Conservation (phyloP, 2,888 invertebrate genomes). For the Hirtodrosophila cameraria region DNA sequence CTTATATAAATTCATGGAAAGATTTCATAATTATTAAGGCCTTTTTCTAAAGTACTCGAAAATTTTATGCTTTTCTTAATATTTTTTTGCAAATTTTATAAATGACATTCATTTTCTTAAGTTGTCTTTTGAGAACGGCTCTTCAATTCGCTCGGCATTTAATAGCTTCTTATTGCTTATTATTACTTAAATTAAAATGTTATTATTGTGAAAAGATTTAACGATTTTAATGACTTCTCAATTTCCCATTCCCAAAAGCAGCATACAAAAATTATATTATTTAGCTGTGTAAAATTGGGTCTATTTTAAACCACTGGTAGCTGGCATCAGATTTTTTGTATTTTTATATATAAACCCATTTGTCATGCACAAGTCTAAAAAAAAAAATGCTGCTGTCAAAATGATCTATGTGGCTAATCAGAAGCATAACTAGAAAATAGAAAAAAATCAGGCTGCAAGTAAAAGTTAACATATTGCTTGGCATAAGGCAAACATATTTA, state of each 20-base stretch:
- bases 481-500: conserved; percentile 53
- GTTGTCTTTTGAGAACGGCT: too few relatives aligned
- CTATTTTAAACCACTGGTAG: not conserved
- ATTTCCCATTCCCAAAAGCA: not conserved
- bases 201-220: too few relatives aligned
- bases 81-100: too few relatives aligned
- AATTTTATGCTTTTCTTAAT: too few relatives aligned
- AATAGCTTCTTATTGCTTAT: too few relatives aligned
- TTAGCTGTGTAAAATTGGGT: not conserved
- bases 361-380: conserved; percentile 27
- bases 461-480: conserved; percentile 26
- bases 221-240: not conserved
- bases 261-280: not conserved
- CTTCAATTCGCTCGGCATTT: too few relatives aligned
- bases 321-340: conserved; percentile 7
- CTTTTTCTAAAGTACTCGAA: too few relatives aligned
- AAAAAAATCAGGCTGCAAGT: conserved; percentile 7
- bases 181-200: too few relatives aligned
- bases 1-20: too few relatives aligned
- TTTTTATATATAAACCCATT: conserved; percentile 18
- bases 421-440: conserved; percentile 20
- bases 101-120: too few relatives aligned
- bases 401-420: conserved; percentile 70
- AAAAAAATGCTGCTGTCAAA: conserved; percentile 58
- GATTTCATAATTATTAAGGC: too few relatives aligned